phyloP scores from a whole-genome alignment of 2,113 vertebrate genomes.

The Ceratotherium simum region DNA sequence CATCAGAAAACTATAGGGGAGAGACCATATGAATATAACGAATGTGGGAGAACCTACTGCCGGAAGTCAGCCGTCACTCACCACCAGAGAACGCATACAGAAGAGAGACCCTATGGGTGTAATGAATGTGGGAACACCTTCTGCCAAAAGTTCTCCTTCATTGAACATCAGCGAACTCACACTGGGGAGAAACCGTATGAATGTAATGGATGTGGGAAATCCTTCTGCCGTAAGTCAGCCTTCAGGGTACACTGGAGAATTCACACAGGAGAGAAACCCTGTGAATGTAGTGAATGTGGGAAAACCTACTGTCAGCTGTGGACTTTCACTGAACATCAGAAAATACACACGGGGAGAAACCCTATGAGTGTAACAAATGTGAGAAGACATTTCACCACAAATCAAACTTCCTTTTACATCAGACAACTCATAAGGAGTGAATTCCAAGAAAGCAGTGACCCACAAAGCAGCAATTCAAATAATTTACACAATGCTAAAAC shows the following conservation, averaged over 20 bases:
- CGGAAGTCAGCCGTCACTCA: background rate
- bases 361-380: background rate
- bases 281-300: background rate
- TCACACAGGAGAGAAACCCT: background rate
- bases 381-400: slow-evolving; percentile 50
- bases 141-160: slow-evolving; percentile 5
- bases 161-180: background rate
- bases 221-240: slow-evolving; percentile 28
- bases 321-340: slow-evolving; percentile 37
- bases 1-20: background rate
- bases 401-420: slow-evolving; percentile 45
- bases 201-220: background rate
- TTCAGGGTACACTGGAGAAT: slow-evolving; percentile 34
- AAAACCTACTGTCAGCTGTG: background rate
- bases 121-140: background rate
- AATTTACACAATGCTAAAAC: background rate
- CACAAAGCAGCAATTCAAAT: background rate
- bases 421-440: slow-evolving; percentile 40
- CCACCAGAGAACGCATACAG: background rate
- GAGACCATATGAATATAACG: background rate
- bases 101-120: background rate
- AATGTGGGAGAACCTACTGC: slow-evolving; percentile 41
- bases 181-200: background rate
- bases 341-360: slow-evolving; percentile 53
- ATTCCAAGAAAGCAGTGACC: background rate